Base-by-base conservation (phyloP, 1,140 invertebrate species). In the Cyclina sinensis region DNA sequence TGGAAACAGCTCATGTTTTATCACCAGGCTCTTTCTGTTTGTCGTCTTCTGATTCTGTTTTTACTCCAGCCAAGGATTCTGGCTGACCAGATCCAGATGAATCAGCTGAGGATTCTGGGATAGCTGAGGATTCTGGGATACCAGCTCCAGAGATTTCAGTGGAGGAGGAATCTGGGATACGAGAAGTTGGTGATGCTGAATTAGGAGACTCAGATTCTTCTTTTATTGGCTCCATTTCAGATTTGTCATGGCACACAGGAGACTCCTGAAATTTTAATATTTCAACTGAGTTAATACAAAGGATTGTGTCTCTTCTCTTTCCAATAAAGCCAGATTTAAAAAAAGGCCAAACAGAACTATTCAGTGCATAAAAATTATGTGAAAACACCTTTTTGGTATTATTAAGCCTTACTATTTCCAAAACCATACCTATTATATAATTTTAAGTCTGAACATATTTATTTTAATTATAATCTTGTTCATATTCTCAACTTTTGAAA, bases 211-310 rank as follows among this genome's bases (percentile, higher is more conserved):
- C 92, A 24, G 91, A 92, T 73, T 94, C 93, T 83, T 94, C 93
- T 78, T 92, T 93, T 43, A 94, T 94, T 21, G 93, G 83, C 57
- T 94, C 93, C 93, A 94, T 94, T 73, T 94, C 92, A 11, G 74
- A 18, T 46, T 92, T 92, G 59, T 92, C 91, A 43, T 70, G 59
- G 43, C 54, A 59, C 24, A 73, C 57, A 32, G n/a, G n/a, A n/a
- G 35, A 9, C 12, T 79, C 65, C 78, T 89, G 32, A 35, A 85
- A 54, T 51, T 2, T 57, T 21, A 9, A 70, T 7, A 37, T 70
- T 27, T n/a, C n/a, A n/a, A n/a, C n/a, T n/a, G n/a, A n/a, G n/a
- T n/a, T n/a, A n/a, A n/a, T n/a, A n/a, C n/a, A n/a, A n/a, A n/a
- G n/a, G n/a, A n/a, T n/a, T n/a, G n/a, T n/a, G n/a, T n/a, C n/a